Percentiles rank a stretch among this genome's conserved stretches.
phyloP scores from a whole-genome alignment of 2,888 invertebrate genomes.

The Cephus sareptanus region DNA sequence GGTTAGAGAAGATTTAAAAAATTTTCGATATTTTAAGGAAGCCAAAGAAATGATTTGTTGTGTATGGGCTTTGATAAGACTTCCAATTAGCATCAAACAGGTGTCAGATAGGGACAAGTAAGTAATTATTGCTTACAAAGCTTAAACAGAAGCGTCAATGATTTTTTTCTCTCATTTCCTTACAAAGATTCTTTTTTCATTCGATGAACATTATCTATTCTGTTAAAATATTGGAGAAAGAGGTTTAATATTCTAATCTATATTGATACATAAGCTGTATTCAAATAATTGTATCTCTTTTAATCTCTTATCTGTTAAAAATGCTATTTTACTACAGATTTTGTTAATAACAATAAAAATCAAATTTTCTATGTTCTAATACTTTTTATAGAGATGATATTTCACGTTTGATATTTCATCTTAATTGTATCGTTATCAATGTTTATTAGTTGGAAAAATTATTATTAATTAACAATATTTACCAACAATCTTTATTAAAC shows the following conservation, averaged over 20 bases:
- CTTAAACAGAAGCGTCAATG: background rate
- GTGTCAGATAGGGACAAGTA: conserved; percentile 53
- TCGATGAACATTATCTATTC: background rate
- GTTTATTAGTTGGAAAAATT: too few species aligned
- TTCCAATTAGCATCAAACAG: conserved; percentile 60
- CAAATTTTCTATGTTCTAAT: too few species aligned
- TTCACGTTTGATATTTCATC: too few species aligned
- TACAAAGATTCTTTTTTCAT: conserved; percentile 1
- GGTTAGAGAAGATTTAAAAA: conserved; percentile 65
- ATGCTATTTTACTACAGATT: too few species aligned
- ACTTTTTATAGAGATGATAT: too few species aligned
- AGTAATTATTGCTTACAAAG: background rate
- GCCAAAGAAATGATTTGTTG: conserved; percentile 64
- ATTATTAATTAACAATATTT: too few species aligned
- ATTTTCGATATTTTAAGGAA: conserved; percentile 62
- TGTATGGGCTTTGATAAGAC: conserved; percentile 66
- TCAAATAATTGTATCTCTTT: too few species aligned
- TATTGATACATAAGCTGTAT: too few species aligned
- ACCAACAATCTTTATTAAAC: background rate
- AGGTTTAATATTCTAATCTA: too few species aligned
- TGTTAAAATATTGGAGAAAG: background rate
- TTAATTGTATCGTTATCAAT: too few species aligned
- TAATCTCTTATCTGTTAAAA: too few species aligned
- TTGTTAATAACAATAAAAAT: too few species aligned
- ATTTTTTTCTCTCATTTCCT: background rate